Evolutionary conservation across 1,140 invertebrate genomes (phyloP), one percentile per base, ranked within the genome.

Genomic region (Archivesica marissinica): DNA sequence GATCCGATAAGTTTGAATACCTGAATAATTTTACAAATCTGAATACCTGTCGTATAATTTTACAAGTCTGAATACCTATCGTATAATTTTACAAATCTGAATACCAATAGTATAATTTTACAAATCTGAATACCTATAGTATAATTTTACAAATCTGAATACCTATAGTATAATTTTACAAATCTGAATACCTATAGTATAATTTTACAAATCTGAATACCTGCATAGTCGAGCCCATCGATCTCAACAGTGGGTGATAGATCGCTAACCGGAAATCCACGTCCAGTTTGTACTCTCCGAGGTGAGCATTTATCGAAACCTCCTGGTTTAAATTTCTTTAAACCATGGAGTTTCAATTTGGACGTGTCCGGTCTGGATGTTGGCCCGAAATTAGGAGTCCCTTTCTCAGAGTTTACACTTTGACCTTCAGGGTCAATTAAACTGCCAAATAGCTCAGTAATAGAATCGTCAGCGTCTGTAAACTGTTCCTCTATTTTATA

Each of bases 401-500:
- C 25, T 25, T 0, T 3, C 28, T 0, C 28, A 30, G 28, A n/a
- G 4, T 23, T 76, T 20, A 35, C 25, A n/a, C n/a, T 15, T 3
- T 23, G 4, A 15, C 33, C 33, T 7, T 35, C 35, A 9, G 80
- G 80, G 41, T 83, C 66, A 38, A 83, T 83, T 20, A 83, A 47
- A 44, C 35, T 50, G 23, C 38, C 80, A 50, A 83, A 83, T n/a
- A 75, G 6, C n/a, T 54, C 70, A 11, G 80, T 83, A n/a, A 83
- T 75, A 4, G 52, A 47, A 74, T 82, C 66, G 38, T 61, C 41
- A 25, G 68, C 41, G 23, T 72, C 44, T 13, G 35, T 44, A 33
- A 72, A 72, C 9, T 41, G 0, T 17, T 72, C 68, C 50, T 72
- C 68, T 17, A 70, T 70, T 35, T 6, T 23, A 11, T 44, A n/a